Percentiles rank a stretch among this genome's conserved stretches.
Conservation (phyloP, 2,888 invertebrate genomes). For the Tanypteryx hageni region DNA sequence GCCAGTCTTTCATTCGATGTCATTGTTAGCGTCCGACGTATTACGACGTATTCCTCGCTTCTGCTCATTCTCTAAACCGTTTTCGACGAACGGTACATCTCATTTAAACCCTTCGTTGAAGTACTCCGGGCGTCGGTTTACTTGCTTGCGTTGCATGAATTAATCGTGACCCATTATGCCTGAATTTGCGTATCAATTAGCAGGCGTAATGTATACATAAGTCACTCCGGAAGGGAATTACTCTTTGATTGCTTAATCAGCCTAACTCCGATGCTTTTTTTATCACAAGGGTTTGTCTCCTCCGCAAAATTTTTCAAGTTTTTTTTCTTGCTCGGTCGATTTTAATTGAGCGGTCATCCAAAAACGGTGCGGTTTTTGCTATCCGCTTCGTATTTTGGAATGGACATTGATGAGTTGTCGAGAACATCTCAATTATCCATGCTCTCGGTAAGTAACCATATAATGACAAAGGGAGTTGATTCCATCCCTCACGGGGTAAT, state of each 20-base stretch:
- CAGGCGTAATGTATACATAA: constrained; percentile 11
- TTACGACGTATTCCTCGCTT: too few relatives aligned
- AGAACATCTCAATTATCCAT: neutral
- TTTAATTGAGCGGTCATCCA: neutral
- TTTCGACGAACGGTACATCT: too few relatives aligned
- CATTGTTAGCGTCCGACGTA: too few relatives aligned
- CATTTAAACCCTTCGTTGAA: too few relatives aligned
- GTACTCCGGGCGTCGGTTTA: neutral
- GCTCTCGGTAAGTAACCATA: neutral
- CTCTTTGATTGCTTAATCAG: neutral
- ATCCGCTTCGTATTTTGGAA: neutral
- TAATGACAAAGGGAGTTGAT: too few relatives aligned
- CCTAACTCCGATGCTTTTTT: too few relatives aligned
- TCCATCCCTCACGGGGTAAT: too few relatives aligned
- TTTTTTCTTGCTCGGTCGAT: neutral
- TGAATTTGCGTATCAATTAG: neutral
- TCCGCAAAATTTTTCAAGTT: neutral
- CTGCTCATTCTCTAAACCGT: too few relatives aligned
- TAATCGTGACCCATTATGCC: constrained; percentile 48
- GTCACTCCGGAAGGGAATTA: neutral
- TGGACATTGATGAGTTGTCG: neutral
- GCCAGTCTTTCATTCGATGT: too few relatives aligned
- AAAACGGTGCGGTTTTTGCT: neutral
- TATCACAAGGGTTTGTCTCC: too few relatives aligned
- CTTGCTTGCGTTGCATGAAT: constrained; percentile 7